Conservation (phyloP, 2,113 vertebrate species). For the Oncorhynchus tshawytscha region DNA sequence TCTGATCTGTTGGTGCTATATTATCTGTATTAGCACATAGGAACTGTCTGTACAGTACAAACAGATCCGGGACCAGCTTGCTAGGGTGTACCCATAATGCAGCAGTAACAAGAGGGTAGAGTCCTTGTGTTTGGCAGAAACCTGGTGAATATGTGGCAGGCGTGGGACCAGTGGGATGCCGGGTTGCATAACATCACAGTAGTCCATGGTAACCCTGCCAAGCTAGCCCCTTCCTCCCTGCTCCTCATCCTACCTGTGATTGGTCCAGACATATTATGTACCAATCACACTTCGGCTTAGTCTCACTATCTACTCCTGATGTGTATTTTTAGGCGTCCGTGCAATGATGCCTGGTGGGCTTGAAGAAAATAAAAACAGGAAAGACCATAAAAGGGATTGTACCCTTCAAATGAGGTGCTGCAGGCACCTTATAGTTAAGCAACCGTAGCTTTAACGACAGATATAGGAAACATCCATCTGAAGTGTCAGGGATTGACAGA, state of each 20-base stretch:
- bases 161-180: conserved; percentile 36
- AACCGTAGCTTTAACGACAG: background rate
- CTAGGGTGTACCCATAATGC: background rate
- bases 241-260: conserved; percentile 16
- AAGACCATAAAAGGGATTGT: too few relatives aligned
- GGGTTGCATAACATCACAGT: conserved; percentile 55
- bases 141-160: conserved; percentile 25
- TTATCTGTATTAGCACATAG: too few relatives aligned
- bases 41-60: too few relatives aligned
- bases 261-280: conserved; percentile 15
- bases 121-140: conserved; percentile 13
- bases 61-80: background rate
- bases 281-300: background rate
- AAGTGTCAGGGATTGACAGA: background rate
- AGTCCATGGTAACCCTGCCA: conserved; percentile 40
- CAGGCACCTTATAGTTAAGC: too few relatives aligned
- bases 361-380: too few relatives aligned
- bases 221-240: conserved; percentile 1
- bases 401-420: too few relatives aligned
- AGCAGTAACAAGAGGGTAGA: too few relatives aligned
- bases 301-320: too few relatives aligned
- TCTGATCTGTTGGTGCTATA: too few relatives aligned
- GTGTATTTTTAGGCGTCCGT: background rate
- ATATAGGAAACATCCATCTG: background rate
- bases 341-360: conserved; percentile 28